Evolutionary conservation across 1,140 invertebrate species (phyloP), one percentile per base, ranked within the genome.

Genomic region (Drosophila kurseongensis): DNA sequence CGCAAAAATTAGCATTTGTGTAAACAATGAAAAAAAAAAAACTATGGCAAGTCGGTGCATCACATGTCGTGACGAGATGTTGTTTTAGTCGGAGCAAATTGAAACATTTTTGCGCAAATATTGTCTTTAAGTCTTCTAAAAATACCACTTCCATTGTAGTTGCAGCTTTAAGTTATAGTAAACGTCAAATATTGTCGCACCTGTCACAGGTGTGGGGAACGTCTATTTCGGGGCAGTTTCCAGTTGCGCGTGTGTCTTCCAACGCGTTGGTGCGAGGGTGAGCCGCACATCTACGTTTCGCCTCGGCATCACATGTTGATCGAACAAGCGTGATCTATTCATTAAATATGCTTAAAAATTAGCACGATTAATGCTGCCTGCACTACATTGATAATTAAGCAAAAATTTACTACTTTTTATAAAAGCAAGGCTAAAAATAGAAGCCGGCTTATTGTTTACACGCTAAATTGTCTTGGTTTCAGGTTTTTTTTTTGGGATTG

Each of bases 1-100:
- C 27, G 57, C 38, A 69, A 52, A 76, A 80, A 67, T 84, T 84
- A 73, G 66, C 76, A 72, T 72, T 80, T 73, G 76, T 67, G 58
- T 67, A 79, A 84, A 76, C 54, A 76, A 63, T 50, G 42, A 16
- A 61, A 75, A 76, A 57, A 63, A 56, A 42, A 55, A 69, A 71
- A 60, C 56, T 73, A 75, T 36, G 38, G 51, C 36, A 60, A 57
- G 47, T 60, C 56, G 41, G 32, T 60, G 55, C 69, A 79, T 82
- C 75, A 79, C 80, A 82, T 82, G 80, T 66, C 61, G 52, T 48
- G 41, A 58, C 45, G 55, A 59, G 58, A 73, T 74, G 67, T 74
- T 51, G 42, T 63, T 48, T 67, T 61, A 68, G 56, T 59, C 45
- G 50, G 16, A 67, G 69, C 50, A 54, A 56, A 44, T 47, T 54